Percentiles rank a stretch among this genome's conserved stretches.
Conservation (phyloP, 2,797 vertebrate genomes). For the Acanthurus leucopareius region DNA sequence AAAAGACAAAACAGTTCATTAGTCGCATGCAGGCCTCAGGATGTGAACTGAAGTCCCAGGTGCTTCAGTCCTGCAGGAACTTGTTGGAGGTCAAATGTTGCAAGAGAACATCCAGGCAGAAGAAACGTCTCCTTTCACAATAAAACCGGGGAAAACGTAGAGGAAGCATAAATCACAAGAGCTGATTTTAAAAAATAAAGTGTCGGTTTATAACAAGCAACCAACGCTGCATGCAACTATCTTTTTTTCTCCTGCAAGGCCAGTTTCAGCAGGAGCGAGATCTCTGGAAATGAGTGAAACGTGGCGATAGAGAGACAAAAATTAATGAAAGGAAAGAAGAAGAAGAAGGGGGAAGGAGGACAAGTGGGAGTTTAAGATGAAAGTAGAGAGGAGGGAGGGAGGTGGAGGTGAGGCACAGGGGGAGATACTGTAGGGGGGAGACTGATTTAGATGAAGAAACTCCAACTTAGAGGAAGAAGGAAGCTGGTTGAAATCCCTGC, state of each 20-base stretch:
- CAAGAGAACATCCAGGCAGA: neutral
- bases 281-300: neutral
- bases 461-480: neutral
- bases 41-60: neutral
- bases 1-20: slow-evolving; percentile 13
- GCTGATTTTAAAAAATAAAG: neutral
- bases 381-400: neutral
- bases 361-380: neutral
- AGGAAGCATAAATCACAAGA: too few relatives aligned
- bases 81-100: neutral
- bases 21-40: slow-evolving; percentile 1
- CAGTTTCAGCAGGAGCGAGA: neutral
- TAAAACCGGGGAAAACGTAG: too few relatives aligned
- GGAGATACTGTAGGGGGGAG: neutral
- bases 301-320: neutral
- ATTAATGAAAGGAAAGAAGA: neutral
- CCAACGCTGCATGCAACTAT: too few relatives aligned
- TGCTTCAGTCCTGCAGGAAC: neutral
- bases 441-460: neutral
- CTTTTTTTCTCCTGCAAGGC: neutral
- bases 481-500: neutral
- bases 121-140: too few relatives aligned
- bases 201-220: neutral
- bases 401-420: neutral
- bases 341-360: neutral